Conservation (phyloP, 2,888 invertebrate genomes). For the Zygaena filipendulae region DNA sequence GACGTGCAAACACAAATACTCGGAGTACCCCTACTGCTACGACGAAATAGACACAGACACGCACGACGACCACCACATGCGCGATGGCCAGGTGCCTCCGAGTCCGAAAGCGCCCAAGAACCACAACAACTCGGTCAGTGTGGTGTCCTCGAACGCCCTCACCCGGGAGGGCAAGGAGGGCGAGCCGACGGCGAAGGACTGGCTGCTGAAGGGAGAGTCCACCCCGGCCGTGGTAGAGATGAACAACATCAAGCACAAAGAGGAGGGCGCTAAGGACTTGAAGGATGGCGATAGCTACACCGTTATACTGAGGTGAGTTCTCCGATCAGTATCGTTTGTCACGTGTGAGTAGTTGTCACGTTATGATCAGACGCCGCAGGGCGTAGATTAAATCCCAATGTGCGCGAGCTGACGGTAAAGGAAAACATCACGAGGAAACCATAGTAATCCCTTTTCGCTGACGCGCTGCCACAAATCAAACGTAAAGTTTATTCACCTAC, state of each 20-base stretch:
- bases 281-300: conserved; percentile 78
- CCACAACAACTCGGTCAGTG: conserved; percentile 56
- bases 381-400: too few species aligned
- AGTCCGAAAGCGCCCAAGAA: conserved; percentile 51
- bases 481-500: too few species aligned
- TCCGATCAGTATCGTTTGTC: too few species aligned
- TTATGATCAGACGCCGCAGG: too few species aligned
- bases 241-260: conserved; percentile 55
- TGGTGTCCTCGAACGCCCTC: conserved; percentile 55
- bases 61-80: conserved; percentile 70
- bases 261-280: conserved; percentile 50
- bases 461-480: too few species aligned
- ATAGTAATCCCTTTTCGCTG: too few species aligned
- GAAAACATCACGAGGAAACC: too few species aligned
- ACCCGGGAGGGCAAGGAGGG: conserved; percentile 43
- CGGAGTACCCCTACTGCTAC: conserved; percentile 89
- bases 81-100: conserved; percentile 49
- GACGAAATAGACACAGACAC: conserved; percentile 84
- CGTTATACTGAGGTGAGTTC: conserved; percentile 77
- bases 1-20: conserved; percentile 88
- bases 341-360: too few species aligned
- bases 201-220: conserved; percentile 44
- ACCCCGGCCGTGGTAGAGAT: conserved; percentile 49
- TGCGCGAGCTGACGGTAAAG: too few species aligned
- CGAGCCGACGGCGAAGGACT: conserved; percentile 52